Evolutionary conservation across 2,113 vertebrate species (phyloP), one percentile per base, ranked within the genome.

Genomic region (Lampris megalopsis): DNA sequence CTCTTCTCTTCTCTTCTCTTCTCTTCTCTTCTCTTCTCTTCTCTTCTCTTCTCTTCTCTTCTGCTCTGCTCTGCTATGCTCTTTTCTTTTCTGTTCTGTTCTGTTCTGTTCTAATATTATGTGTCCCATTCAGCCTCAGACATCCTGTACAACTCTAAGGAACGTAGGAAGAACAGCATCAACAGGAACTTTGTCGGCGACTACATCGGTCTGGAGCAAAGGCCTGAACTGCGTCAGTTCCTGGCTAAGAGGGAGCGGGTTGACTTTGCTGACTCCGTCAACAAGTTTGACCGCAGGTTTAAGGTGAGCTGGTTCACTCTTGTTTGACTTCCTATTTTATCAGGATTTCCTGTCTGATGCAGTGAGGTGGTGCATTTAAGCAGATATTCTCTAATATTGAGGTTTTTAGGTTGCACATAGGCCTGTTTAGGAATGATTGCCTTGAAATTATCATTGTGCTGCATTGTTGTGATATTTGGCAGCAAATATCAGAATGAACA

Each of bases 121-220:
- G 9, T 62, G 54, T 11, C 2, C 35, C 56, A 4, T 2, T 0
- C 88, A 99, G 98, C 98, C 1, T 98, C 97, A 58, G 95, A 96
- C 87, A 99, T 99, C 93, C 94, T 99, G 68, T 96, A 97, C 91
- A 97, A 97, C 91, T 96, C 94, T 73, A 99, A 99, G 74, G 97
- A 99, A 85, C 76, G 97, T 5, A 75, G 98, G 75, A 95, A 91
- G 73, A 99, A 99, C 88, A 99, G 98, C 91, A 97, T 99, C 90
- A 99, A 99, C 89, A 94, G 98, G 75, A 99, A 99, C 88, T 99
- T 99, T 0, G 96, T 99, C 0, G 98, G 98, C 0, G 98, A 99
- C 86, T 99, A 99, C 83, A 93, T 99, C 73, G 98, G 98, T 40
- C 95, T 99, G 92, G 98, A 99, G 83, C 97, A 99, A 68, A 91